Percentiles rank a stretch among this genome's conserved stretches.
Conservation (phyloP, 2,113 vertebrate species). For the Pampusana beccarii region DNA sequence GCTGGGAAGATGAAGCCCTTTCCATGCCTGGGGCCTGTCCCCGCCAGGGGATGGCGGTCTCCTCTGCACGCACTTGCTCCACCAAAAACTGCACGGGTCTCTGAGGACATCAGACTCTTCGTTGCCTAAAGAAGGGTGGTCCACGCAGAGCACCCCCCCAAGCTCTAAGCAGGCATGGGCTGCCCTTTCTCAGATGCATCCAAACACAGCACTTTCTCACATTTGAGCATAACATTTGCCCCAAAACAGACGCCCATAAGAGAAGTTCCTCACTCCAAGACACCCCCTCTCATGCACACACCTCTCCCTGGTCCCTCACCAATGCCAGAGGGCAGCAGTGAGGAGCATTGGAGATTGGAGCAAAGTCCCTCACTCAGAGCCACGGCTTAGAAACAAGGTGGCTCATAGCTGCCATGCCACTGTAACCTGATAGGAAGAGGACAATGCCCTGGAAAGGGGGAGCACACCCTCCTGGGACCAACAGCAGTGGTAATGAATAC, state of each 20-base stretch:
- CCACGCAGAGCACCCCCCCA: neutral
- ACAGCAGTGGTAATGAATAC: neutral
- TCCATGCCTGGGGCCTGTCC: neutral
- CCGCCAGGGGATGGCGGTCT: neutral
- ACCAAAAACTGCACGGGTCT: neutral
- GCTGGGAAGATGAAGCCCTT: neutral
- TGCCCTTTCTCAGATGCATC: neutral
- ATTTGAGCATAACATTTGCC: neutral
- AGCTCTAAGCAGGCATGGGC: neutral
- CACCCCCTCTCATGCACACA: fast-evolving
- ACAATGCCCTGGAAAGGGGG: neutral
- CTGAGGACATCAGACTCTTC: neutral
- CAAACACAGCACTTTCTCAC: neutral
- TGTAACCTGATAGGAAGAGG: neutral
- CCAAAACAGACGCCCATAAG: neutral
- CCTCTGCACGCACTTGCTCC: neutral
- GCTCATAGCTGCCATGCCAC: neutral
- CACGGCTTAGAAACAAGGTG: neutral
- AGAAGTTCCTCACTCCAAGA: neutral
- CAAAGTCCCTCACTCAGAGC: neutral
- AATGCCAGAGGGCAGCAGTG: neutral
- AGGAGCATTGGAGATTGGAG: neutral
- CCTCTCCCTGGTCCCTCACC: neutral
- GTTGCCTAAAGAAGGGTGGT: neutral
- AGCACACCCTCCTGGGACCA: fast-evolving